Percentiles rank a stretch among this genome's conserved stretches.
phyloP scores from a whole-genome alignment of 2,113 vertebrate species.

The Zosterops hypoxanthus region DNA sequence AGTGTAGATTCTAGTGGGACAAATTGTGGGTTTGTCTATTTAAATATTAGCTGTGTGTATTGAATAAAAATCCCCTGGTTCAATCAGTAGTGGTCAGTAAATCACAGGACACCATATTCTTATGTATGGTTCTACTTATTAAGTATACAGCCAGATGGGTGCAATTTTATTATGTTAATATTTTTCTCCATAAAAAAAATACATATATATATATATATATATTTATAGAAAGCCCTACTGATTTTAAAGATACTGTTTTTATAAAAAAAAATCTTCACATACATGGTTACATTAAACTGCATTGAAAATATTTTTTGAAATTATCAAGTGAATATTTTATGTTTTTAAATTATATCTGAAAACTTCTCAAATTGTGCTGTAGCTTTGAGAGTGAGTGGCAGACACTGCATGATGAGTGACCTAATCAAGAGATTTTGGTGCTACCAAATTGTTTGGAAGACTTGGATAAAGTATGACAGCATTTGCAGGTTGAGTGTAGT shows the following conservation, averaged over 20 bases:
- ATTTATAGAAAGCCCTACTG: rapidly evolving
- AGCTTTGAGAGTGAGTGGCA: not conserved
- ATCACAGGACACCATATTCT: not conserved
- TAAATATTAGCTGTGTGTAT: not conserved
- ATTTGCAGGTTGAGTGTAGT: not conserved
- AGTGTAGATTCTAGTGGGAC: not conserved
- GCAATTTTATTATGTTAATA: not conserved
- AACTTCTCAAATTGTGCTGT: not conserved
- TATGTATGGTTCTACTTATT: not conserved
- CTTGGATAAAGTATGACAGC: not conserved
- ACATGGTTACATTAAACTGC: not conserved
- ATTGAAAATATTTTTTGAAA: not conserved
- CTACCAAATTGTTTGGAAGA: not conserved
- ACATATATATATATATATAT: too few species aligned
- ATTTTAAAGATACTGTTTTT: not conserved
- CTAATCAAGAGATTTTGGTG: not conserved
- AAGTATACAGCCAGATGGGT: not conserved
- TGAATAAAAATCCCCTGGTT: not conserved
- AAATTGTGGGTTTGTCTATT: not conserved
- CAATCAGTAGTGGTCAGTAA: not conserved
- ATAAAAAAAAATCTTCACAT: not conserved
- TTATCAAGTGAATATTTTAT: not conserved
- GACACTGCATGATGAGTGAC: not conserved
- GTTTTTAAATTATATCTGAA: not conserved
- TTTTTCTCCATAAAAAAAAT: not conserved